phyloP scores from a whole-genome alignment of 1,140 invertebrate genomes.

The Scaptomyza hsui region DNA sequence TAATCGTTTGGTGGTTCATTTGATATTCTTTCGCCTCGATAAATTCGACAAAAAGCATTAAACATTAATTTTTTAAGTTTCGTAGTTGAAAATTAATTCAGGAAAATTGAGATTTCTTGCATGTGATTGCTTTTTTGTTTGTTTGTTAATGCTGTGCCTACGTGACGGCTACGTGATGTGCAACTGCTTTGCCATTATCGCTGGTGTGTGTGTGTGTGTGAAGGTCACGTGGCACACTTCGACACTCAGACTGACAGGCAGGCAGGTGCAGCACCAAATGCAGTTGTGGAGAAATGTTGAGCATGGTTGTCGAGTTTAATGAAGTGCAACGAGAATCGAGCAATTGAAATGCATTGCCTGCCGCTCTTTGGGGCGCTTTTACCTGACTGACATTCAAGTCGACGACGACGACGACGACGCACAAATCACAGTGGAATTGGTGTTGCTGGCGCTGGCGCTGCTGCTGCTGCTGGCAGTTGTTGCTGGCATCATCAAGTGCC shows the following conservation, averaged over 20 bases:
- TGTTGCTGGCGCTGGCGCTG: constrained; percentile 15
- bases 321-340: constrained; percentile 73
- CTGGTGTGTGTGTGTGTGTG: constrained; percentile 39
- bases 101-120: background rate
- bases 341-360: constrained; percentile 71
- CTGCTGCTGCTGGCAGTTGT: constrained; percentile 13
- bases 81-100: background rate
- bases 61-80: no score
- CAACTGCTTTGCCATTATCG: background rate
- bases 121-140: constrained; percentile 9
- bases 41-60: no score
- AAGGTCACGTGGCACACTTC: constrained; percentile 66
- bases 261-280: constrained; percentile 1
- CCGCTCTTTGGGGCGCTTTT: constrained; percentile 9
- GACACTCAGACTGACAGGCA: constrained; percentile 16
- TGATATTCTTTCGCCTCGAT: no score
- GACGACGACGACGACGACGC: constrained; percentile 20
- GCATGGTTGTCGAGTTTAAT: constrained; percentile 69
- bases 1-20: no score
- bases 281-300: constrained; percentile 14
- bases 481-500: constrained; percentile 49
- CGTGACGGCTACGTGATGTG: constrained; percentile 62
- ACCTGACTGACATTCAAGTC: constrained; percentile 28
- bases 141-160: constrained; percentile 26
- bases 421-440: constrained; percentile 40